Evolutionary conservation across 2,888 invertebrate species (phyloP).

Genomic region (Vesta saturnalis): DNA sequence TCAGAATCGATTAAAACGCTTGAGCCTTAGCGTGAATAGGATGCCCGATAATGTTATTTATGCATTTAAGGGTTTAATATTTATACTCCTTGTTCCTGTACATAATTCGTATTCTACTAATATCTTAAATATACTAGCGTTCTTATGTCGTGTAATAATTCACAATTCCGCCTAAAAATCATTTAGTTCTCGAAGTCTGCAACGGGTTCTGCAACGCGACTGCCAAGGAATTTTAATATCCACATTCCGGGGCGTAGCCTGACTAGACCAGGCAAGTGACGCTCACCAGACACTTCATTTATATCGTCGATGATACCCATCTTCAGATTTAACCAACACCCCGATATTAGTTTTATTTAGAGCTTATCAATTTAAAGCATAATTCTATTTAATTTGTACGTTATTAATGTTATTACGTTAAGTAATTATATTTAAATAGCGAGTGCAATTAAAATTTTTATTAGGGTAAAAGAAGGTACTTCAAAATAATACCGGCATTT

Average conservation of each 20-base stretch:
- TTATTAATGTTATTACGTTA: not conserved
- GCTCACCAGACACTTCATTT: conserved; percentile 43
- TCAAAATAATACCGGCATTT: conserved; percentile 6
- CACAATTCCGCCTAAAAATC: conserved; percentile 53
- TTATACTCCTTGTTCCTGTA: conserved; percentile 25
- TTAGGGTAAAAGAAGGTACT: not conserved
- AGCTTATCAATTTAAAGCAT: not conserved
- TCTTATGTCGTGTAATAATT: conserved; percentile 52
- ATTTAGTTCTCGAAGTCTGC: conserved; percentile 51
- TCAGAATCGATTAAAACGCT: not conserved
- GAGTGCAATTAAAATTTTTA: not conserved
- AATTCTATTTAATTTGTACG: conserved; percentile 1
- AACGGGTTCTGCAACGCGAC: conserved; percentile 48
- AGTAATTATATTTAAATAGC: not conserved
- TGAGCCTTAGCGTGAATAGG: not conserved
- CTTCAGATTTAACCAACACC: conserved; percentile 42
- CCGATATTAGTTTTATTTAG: conserved; percentile 38
- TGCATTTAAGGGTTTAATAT: conserved; percentile 28
- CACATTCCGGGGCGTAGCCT: conserved; percentile 50
- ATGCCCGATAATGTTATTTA: not conserved
- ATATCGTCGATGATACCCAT: conserved; percentile 39
- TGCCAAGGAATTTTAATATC: conserved; percentile 56
- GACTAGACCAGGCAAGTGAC: conserved; percentile 43
- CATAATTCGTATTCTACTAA: conserved; percentile 43
- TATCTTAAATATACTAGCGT: conserved; percentile 43